Conservation (phyloP, 2,888 invertebrate species). For the Cosmorhoe ocellata region DNA sequence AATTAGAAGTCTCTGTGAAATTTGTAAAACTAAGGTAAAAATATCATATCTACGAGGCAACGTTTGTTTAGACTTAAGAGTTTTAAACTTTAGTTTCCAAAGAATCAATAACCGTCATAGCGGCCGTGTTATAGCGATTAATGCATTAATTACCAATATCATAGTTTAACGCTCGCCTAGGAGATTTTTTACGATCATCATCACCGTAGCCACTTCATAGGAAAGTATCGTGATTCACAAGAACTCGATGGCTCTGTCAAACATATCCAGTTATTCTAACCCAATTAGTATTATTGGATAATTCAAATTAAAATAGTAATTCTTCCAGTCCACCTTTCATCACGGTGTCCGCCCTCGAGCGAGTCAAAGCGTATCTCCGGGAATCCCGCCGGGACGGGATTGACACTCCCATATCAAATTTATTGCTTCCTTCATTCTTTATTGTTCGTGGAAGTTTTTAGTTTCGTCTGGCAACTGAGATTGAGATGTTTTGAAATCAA, state of each 20-base stretch:
- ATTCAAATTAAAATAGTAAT: slow-evolving; percentile 24
- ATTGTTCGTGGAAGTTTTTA: slow-evolving; percentile 56
- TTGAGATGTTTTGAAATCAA: neutral
- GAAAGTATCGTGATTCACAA: neutral
- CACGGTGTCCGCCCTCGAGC: slow-evolving; percentile 52
- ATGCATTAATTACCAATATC: too few species aligned
- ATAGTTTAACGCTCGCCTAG: too few species aligned
- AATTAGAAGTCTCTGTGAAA: too few species aligned
- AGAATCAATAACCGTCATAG: too few species aligned
- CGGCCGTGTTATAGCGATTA: too few species aligned
- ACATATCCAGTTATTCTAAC: slow-evolving; percentile 21
- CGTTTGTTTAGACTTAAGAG: neutral
- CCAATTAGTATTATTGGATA: slow-evolving; percentile 31
- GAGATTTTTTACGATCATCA: too few species aligned
- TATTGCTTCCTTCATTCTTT: slow-evolving; percentile 68
- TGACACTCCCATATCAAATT: slow-evolving; percentile 68
- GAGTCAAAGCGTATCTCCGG: slow-evolving; percentile 66
- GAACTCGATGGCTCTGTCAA: neutral
- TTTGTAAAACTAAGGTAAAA: neutral
- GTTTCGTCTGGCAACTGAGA: slow-evolving; percentile 8
- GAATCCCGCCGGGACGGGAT: slow-evolving; percentile 56
- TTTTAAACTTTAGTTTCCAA: neutral
- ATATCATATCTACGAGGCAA: neutral
- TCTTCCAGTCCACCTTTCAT: slow-evolving; percentile 50
- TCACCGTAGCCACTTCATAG: too few species aligned